Conservation (phyloP, 2,888 invertebrate genomes). For the Zelleria hepariella region DNA sequence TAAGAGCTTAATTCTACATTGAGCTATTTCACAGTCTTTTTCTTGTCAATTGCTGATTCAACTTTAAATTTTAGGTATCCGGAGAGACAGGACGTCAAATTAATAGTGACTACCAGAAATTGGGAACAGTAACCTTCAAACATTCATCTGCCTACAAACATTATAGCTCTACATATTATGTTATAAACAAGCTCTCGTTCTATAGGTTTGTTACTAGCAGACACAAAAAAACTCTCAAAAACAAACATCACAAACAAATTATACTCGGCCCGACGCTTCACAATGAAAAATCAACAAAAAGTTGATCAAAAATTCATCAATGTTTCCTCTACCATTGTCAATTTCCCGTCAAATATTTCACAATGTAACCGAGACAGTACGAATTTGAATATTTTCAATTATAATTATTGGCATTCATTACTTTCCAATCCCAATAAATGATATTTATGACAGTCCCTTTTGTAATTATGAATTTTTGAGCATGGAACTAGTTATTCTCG, state of each 20-base stretch:
- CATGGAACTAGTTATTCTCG: slow-evolving; percentile 44
- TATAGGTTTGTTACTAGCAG: neutral
- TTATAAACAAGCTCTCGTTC: too few species aligned
- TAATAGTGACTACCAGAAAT: too few species aligned
- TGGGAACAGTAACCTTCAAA: too few species aligned
- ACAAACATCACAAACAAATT: slow-evolving; percentile 35
- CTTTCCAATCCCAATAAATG: slow-evolving; percentile 26
- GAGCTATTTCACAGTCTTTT: neutral
- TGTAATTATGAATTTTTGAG: slow-evolving; percentile 34
- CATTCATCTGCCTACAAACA: too few species aligned
- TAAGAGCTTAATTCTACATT: neutral
- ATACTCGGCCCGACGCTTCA: slow-evolving; percentile 51
- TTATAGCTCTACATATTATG: too few species aligned
- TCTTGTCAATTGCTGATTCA: neutral
- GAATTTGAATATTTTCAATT: slow-evolving; percentile 35
- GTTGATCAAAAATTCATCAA: slow-evolving; percentile 55
- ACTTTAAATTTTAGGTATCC: too few species aligned
- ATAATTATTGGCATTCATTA: slow-evolving; percentile 46
- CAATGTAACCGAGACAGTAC: neutral
- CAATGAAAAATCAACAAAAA: slow-evolving; percentile 49
- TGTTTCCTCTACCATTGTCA: slow-evolving; percentile 25
- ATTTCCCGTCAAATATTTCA: neutral
- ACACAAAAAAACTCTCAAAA: neutral
- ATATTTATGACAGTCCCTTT: slow-evolving; percentile 28
- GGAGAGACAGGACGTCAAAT: too few species aligned